Conservation (phyloP, 2,113 vertebrate genomes). For the Ia io region DNA sequence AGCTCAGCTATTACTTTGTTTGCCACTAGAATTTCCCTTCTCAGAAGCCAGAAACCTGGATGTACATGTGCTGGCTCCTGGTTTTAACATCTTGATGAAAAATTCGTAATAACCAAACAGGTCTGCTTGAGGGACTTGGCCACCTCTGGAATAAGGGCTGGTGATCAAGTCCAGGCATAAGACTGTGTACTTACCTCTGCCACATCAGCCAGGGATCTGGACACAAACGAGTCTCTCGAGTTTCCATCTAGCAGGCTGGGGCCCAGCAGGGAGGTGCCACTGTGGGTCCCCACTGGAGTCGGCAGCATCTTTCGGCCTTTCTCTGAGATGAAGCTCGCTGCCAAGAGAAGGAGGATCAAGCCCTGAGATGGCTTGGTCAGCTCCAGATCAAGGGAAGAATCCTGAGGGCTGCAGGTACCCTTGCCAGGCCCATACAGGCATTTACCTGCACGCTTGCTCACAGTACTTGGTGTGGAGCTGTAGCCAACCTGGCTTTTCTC, state of each 20-base stretch:
- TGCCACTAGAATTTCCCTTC: not conserved
- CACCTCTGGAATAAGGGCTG: not conserved
- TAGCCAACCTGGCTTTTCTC: not conserved
- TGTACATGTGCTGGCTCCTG: not conserved
- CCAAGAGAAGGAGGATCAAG: not conserved
- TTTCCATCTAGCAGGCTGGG: constrained; percentile 96
- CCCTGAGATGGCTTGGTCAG: not conserved
- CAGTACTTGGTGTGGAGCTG: not conserved
- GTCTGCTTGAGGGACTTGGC: not conserved
- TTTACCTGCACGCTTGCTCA: accelerated
- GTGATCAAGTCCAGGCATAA: accelerated
- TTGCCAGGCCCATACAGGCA: not conserved
- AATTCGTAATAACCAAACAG: not conserved
- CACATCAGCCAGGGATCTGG: constrained; percentile 93
- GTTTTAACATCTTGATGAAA: not conserved
- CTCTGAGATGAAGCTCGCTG: constrained; percentile 97
- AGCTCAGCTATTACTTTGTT: not conserved
- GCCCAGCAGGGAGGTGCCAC: constrained; percentile 92
- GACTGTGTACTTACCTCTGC: constrained; percentile 88
- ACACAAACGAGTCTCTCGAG: constrained; percentile 96
- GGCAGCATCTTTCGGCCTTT: constrained; percentile 91
- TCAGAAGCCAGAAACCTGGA: not conserved
- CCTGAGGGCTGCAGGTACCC: not conserved
- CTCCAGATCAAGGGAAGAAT: not conserved
- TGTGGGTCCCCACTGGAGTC: constrained; percentile 85